Evolutionary conservation across 2,888 invertebrate genomes (phyloP), one percentile per base, ranked within the genome.

Genomic region (Sericinus montela): DNA sequence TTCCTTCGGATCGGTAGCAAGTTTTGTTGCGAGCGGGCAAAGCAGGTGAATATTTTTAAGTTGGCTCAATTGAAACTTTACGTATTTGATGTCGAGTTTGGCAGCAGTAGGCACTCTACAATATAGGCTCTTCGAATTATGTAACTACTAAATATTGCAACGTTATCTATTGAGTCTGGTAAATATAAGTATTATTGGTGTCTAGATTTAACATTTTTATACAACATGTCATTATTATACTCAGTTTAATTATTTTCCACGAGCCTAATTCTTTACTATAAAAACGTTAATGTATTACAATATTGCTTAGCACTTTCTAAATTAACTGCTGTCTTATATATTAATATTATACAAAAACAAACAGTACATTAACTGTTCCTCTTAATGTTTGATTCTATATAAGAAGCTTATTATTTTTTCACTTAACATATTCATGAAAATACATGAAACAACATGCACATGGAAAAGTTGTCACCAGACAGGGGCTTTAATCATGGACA

Each of bases 81-180:
- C 34, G 37, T 45, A 51, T 51, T 45, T 51, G 37, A 23, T n/a
- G 16, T 23, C 5, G 13, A 50, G 41, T 49, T 49, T 35, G 13
- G 34, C 15, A 45, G 16, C 40, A 40, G 55, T 55, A 51, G 51
- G 55, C 56, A 53, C 57, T 62, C 58, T 61, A 60, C 59, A 66
- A 62, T 48, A 58, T 6, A 34, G 35, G 36, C 14, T 28, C 57
- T 47, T 35, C 11, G 29, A 53, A 10, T 41, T 11, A 62, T 50
- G 62, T 72, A 77, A 79, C 72, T 61, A 65, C 69, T 66, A 59
- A 56, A 80, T 80, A 82, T 80, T 79, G 72, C 65, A 72, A 66
- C 64, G 72, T 57, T 55, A 65, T 62, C 63, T n/a, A 32, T n/a
- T 6, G 2, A 32, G 11, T 32, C 11, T 11, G 11, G 30, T 11